These are phyloP conservation scores for Garra rufa DNA, from an alignment of 2,113 vertebrate species.

Conservation along the genomic window DNA sequence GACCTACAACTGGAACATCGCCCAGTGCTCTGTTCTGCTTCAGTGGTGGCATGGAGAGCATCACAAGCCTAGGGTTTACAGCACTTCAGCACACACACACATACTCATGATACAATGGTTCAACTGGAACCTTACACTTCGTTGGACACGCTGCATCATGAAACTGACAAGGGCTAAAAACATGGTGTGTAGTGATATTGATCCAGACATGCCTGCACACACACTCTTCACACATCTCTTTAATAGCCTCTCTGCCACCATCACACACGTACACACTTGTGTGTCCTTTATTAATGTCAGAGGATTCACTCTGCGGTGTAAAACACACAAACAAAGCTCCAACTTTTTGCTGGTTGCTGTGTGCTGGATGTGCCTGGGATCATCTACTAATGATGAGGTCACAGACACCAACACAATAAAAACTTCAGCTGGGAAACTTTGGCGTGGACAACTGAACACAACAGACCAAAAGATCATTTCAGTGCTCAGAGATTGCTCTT, in stretches of 20 bases:
- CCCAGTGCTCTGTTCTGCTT: conserved; percentile 35
- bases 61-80: conserved; percentile 28
- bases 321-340: not conserved
- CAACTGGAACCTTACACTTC: conserved; percentile 23
- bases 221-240: not conserved
- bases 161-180: conserved; percentile 47
- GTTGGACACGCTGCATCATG: conserved; percentile 35
- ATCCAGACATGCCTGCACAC: conserved; percentile 21
- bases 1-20: conserved; percentile 47
- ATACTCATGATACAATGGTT: conserved; percentile 32
- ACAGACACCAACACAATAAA: conserved; percentile 16
- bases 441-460: not conserved
- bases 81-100: conserved; percentile 2
- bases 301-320: not conserved
- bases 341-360: not conserved
- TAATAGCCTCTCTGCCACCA: not conserved
- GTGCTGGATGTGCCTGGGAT: conserved; percentile 19
- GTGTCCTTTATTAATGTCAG: not conserved
- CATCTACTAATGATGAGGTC: conserved; percentile 42
- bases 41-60: not conserved
- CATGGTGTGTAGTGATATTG: conserved; percentile 37
- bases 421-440: not conserved
- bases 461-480: not conserved
- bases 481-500: not conserved
- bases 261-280: not conserved